A percentile compares a stretch with the other conserved stretches of the same genome.
phyloP scores from a whole-genome alignment of 2,888 invertebrate species.

The Drosophila multiciliata region DNA sequence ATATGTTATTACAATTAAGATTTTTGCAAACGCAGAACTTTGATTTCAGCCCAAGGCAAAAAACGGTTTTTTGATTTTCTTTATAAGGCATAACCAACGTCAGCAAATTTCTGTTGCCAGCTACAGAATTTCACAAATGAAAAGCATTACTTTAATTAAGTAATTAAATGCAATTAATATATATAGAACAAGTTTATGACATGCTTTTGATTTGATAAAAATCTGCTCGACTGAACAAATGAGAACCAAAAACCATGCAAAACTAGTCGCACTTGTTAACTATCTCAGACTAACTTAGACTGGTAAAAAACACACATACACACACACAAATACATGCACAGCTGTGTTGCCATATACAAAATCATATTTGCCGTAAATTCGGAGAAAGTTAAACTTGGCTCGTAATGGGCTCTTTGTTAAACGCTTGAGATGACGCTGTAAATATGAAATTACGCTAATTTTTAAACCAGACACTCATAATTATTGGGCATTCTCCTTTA shows the following conservation, averaged over 20 bases:
- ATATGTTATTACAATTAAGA: background rate
- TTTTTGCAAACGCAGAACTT: background rate
- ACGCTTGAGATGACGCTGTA: constrained; percentile 40
- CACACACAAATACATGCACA: background rate
- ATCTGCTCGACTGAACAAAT: constrained; percentile 3
- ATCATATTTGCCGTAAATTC: constrained; percentile 35
- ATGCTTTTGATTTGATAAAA: constrained; percentile 2
- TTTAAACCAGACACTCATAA: constrained; percentile 30
- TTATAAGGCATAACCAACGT: background rate
- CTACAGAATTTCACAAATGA: background rate
- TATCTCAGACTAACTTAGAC: constrained; percentile 16
- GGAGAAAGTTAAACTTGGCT: constrained; percentile 43
- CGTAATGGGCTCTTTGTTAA: constrained; percentile 36
- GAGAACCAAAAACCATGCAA: background rate
- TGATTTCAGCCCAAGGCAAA: background rate
- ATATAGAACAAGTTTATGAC: constrained; percentile 12
- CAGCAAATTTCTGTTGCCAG: background rate
- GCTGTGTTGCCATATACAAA: constrained; percentile 15
- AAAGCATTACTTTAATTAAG: background rate
- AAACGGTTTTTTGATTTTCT: background rate
- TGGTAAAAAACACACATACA: constrained; percentile 4
- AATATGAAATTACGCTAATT: constrained; percentile 56
- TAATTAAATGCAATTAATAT: constrained; percentile 9
- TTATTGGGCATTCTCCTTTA: constrained; percentile 46
- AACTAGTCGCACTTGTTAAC: constrained; percentile 15